phyloP scores from a whole-genome alignment of 2,888 invertebrate species.

The Pseudococcus jackbeardsleyi region DNA sequence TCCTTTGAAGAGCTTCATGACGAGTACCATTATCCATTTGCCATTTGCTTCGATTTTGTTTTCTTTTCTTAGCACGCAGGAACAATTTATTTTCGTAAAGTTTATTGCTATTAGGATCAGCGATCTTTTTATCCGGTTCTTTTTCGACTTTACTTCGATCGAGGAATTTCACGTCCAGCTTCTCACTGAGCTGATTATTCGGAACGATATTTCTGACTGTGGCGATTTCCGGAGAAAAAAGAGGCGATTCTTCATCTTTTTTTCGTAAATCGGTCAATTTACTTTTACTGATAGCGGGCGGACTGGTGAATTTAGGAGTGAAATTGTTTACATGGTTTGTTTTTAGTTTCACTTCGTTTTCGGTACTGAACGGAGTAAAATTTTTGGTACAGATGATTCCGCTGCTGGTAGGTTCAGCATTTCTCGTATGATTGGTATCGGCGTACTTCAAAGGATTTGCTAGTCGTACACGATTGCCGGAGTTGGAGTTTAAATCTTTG shows the following conservation, averaged over 20 bases:
- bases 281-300: background rate
- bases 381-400: conserved; percentile 43
- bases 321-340: conserved; percentile 14
- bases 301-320: conserved; percentile 17
- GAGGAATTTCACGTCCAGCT: conserved; percentile 2
- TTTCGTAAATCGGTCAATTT: conserved; percentile 29
- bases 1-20: conserved; percentile 76
- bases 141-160: conserved; percentile 25
- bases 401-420: conserved; percentile 14
- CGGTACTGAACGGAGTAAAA: background rate
- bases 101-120: conserved; percentile 33
- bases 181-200: conserved; percentile 30
- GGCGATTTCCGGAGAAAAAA: background rate
- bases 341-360: background rate
- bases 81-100: conserved; percentile 60
- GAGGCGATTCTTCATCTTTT: conserved; percentile 32
- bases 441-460: conserved; percentile 20
- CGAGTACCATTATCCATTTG: conserved; percentile 68
- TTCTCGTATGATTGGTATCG: background rate
- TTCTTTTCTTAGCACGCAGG: conserved; percentile 57
- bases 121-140: conserved; percentile 24
- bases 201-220: background rate
- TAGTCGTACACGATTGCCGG: conserved; percentile 27
- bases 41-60: conserved; percentile 67
- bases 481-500: conserved; percentile 21